A percentile compares a stretch with the other conserved stretches of the same genome.
Evolutionary conservation across 2,797 vertebrate genomes (phyloP).

Genomic region (Falco biarmicus): DNA sequence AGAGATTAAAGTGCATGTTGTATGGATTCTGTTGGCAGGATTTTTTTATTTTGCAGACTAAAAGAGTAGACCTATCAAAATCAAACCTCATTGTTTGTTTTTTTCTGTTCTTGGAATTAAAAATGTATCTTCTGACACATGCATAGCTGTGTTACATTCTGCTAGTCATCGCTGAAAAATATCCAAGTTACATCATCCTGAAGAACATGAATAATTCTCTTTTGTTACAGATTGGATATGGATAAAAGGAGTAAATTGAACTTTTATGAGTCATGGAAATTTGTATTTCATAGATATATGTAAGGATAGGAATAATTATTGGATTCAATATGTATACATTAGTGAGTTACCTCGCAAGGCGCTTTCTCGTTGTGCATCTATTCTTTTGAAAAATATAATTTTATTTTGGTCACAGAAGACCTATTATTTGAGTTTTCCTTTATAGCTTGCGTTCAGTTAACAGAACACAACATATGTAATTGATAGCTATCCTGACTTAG

Average conservation of each 20-base stretch:
- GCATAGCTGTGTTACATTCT: background rate
- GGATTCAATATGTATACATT: background rate
- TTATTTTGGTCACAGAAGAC: background rate
- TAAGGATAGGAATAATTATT: background rate
- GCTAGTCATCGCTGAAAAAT: background rate
- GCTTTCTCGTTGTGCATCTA: background rate
- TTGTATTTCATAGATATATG: background rate
- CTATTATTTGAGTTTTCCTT: background rate
- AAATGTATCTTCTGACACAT: background rate
- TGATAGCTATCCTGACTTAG: background rate
- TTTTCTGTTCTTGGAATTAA: background rate
- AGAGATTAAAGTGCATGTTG: constrained; percentile 15
- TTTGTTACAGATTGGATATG: background rate
- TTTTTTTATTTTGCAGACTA: constrained; percentile 3
- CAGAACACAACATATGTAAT: background rate
- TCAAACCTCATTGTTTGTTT: background rate
- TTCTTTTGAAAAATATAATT: background rate
- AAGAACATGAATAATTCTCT: constrained; percentile 29
- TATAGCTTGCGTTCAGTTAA: background rate
- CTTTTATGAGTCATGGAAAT: background rate
- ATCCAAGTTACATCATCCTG: background rate
- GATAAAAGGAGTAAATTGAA: background rate
- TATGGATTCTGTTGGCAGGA: background rate
- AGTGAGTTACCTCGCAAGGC: background rate
- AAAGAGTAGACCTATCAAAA: background rate